phyloP scores from a whole-genome alignment of 2,888 invertebrate genomes.

The Diarsia dahlii region DNA sequence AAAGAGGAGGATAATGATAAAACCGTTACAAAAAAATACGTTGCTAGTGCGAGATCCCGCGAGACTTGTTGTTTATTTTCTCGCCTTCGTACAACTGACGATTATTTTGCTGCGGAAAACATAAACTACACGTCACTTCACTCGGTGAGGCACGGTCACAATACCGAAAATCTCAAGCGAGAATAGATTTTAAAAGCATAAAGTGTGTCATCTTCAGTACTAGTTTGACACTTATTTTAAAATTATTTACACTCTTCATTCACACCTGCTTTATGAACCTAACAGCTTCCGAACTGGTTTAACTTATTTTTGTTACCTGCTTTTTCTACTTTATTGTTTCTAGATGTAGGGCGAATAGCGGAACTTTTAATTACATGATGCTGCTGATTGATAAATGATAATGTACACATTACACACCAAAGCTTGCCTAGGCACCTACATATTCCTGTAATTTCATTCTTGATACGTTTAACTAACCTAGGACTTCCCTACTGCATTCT shows the following conservation, averaged over 20 bases:
- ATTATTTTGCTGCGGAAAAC: constrained; percentile 77
- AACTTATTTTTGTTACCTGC: not conserved
- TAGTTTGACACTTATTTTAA: constrained; percentile 32
- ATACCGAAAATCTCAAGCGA: constrained; percentile 79
- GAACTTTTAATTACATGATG: not conserved
- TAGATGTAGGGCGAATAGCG: not conserved
- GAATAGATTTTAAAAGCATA: constrained; percentile 69
- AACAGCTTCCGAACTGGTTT: constrained; percentile 3
- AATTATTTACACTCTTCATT: constrained; percentile 19
- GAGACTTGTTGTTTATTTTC: constrained; percentile 83
- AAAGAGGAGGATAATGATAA: constrained; percentile 13
- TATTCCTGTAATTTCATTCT: not conserved
- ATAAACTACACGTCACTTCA: constrained; percentile 79
- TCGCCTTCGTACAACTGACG: constrained; percentile 74
- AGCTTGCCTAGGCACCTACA: not conserved
- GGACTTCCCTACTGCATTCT: constrained; percentile 11
- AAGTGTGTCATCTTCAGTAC: constrained; percentile 44
- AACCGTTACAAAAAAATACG: constrained; percentile 56
- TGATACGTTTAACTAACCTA: constrained; percentile 1
- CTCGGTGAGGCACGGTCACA: constrained; percentile 77
- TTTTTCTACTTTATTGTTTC: not conserved
- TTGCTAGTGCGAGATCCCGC: constrained; percentile 64
- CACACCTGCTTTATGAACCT: constrained; percentile 41
- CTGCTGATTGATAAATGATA: not conserved
- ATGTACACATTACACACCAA: not conserved